Evolutionary conservation across 2,888 invertebrate genomes (phyloP).

Genomic region (Lasioglossum morio): DNA sequence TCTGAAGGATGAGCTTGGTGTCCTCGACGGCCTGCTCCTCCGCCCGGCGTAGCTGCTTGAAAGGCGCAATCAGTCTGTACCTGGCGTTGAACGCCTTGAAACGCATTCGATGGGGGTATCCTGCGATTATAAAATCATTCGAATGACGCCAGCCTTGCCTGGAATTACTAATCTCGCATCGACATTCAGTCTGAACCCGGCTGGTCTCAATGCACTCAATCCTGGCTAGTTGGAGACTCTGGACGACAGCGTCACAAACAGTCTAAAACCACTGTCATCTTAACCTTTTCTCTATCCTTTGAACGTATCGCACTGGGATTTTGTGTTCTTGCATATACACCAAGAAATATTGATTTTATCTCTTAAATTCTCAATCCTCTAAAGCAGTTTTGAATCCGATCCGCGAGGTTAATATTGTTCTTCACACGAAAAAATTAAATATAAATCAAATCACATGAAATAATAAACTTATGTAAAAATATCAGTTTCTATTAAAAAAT

Average conservation of each 20-base stretch:
- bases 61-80: slow-evolving; percentile 94
- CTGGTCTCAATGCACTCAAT: neutral
- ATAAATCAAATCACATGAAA: too few relatives aligned
- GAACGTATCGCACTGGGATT: neutral
- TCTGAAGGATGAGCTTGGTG: slow-evolving; percentile 90
- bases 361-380: neutral
- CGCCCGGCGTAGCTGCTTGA: slow-evolving; percentile 88
- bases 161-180: neutral
- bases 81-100: slow-evolving; percentile 96
- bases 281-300: neutral
- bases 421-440: too few relatives aligned
- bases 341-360: neutral
- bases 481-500: too few relatives aligned
- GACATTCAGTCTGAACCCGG: neutral
- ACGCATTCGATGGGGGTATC: slow-evolving; percentile 97
- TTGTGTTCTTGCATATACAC: neutral
- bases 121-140: slow-evolving; percentile 75
- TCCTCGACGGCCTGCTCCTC: slow-evolving; percentile 92
- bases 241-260: neutral
- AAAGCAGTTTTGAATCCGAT: too few relatives aligned
- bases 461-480: too few relatives aligned
- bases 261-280: neutral
- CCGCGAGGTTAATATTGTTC: too few relatives aligned
- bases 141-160: neutral
- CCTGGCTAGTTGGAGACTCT: neutral